Base-by-base conservation (phyloP, 2,888 invertebrate genomes). In the Pristionchus exspectatus region DNA sequence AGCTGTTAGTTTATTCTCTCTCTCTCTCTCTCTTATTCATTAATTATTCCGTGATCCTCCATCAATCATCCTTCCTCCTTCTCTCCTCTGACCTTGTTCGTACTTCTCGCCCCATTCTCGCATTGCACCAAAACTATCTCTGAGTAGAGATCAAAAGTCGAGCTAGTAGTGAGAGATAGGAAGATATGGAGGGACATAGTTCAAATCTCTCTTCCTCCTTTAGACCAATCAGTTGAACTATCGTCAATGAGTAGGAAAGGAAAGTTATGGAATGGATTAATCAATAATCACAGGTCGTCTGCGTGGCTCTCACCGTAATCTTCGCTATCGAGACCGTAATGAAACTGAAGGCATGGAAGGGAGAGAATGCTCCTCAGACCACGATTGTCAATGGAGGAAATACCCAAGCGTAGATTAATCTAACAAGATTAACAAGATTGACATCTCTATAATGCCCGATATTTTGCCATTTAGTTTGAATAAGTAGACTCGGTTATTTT, bases 261-360 rank as follows among this genome's bases (percentile, higher is more conserved):
- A 10, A 24, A 56, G 27, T 14, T 1, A 33, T 4, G 56, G 10
- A 24, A n/a, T 14, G 56, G 14, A 77, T 59, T 2, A 63, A 56
- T 59, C 44, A 18, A 66, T 59, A 66, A 33, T 90, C 92, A 38
- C 88, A 94, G 94, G 93, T 95, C 69, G 91, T 95, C 84, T 94
- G 94, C 85, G 93, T 95, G 54, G 94, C 94, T 5, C 90, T 95
- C 83, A 94, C 94, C n/a, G 93, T 94, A 7, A 89, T 95, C 56
- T 95, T 94, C 90, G 95, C 93, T 59, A 93, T 94, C 63, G 95
- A 95, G 90, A 93, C 95, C 14, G 90, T 95, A 84, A 84, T 94
- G 44, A 95, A 95, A 85, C 91, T 93, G 91, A 94, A 93, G 91
- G 93, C 93, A 21, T 95, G 95, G 95, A 91, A 92, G 89, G 94